These are phyloP conservation scores for Mellivora capensis DNA, from an alignment of 2,113 vertebrate species.

Conservation along the genomic window DNA sequence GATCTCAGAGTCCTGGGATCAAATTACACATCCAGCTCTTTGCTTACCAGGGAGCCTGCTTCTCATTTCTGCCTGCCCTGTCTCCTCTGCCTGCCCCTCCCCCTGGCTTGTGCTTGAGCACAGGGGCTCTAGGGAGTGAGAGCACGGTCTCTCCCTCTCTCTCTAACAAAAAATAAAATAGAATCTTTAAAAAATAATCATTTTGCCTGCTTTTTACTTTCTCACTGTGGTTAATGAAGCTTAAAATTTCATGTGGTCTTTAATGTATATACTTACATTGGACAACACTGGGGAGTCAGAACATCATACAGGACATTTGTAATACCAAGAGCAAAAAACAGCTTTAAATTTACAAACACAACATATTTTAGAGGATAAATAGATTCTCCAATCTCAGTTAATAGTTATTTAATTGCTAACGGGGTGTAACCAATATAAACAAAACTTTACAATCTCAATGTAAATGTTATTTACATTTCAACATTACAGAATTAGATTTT, in stretches of 20 bases:
- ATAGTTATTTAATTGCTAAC: neutral
- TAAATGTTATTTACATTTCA: neutral
- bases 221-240: neutral
- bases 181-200: neutral
- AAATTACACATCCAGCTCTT: neutral
- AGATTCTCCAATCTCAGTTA: neutral
- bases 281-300: neutral
- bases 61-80: neutral
- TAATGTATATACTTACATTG: neutral
- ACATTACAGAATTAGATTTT: neutral
- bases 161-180: neutral
- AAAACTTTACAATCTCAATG: neutral
- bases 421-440: neutral
- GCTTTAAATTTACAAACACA: slow-evolving; percentile 4
- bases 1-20: neutral
- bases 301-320: neutral
- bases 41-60: neutral
- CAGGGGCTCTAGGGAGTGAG: rapidly evolving
- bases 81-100: neutral
- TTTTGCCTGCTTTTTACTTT: neutral
- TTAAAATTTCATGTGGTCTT: neutral
- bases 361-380: neutral
- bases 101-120: rapidly evolving
- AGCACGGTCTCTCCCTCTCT: no score
- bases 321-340: neutral